Evolutionary conservation across 2,113 vertebrate genomes (phyloP).

Genomic region (Ictidomys tridecemlineatus): DNA sequence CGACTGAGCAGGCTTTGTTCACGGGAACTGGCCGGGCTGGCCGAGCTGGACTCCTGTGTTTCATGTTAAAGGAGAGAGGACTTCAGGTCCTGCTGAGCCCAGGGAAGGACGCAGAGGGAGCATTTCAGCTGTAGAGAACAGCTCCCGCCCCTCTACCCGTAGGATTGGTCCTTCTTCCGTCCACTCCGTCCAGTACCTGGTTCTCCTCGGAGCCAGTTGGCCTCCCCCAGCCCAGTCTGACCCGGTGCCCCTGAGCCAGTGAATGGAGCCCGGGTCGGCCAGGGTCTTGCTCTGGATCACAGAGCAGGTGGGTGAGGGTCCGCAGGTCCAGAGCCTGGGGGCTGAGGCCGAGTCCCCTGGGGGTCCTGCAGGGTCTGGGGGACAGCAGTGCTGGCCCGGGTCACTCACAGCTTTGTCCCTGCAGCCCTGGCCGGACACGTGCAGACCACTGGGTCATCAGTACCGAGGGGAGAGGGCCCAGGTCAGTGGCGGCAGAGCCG

Average conservation of each 20-base stretch:
- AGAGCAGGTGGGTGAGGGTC: background rate
- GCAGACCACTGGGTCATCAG: background rate
- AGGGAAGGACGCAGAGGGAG: background rate
- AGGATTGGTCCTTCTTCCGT: background rate
- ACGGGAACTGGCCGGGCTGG: background rate
- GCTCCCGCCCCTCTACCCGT: background rate
- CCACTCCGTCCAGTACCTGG: background rate
- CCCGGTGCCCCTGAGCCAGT: background rate
- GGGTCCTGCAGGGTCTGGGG: background rate
- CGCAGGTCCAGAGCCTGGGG: background rate
- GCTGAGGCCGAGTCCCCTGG: background rate
- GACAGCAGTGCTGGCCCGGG: background rate
- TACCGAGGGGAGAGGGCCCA: background rate
- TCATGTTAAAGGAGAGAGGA: background rate
- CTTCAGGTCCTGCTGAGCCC: too few relatives aligned
- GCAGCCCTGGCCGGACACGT: fast-evolving
- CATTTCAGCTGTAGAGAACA: background rate
- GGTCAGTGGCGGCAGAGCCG: background rate
- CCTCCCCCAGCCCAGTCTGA: background rate
- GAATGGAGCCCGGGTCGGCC: background rate
- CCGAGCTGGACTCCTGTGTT: background rate
- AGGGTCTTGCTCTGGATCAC: background rate
- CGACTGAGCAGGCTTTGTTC: too few relatives aligned
- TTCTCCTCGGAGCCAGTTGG: background rate
- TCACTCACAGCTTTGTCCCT: fast-evolving